phyloP scores from a whole-genome alignment of 1,140 invertebrate species.

The Drosophila sulfurigaster region DNA sequence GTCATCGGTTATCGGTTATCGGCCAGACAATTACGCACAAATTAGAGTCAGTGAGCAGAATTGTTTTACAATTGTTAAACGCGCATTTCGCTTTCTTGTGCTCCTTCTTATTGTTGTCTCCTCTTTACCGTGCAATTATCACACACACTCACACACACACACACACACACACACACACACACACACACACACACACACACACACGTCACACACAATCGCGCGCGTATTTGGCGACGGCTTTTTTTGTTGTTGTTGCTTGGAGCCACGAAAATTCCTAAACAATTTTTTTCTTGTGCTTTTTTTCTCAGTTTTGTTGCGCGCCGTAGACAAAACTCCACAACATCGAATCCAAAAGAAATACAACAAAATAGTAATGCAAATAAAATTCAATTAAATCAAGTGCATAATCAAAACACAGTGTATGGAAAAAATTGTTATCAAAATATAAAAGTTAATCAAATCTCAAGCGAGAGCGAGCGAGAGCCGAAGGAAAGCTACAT shows the following conservation, averaged over 20 bases:
- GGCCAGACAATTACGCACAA: constrained; percentile 24
- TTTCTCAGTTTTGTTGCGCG: constrained; percentile 65
- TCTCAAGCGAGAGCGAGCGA: constrained; percentile 11
- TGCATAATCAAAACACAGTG: constrained; percentile 49
- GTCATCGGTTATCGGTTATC: constrained; percentile 35
- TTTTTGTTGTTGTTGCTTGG: background rate
- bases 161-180: constrained; percentile 8
- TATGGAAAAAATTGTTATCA: constrained; percentile 14
- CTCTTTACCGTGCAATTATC: constrained; percentile 3
- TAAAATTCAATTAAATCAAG: constrained; percentile 14
- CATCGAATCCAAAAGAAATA: constrained; percentile 2
- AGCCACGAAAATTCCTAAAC: constrained; percentile 10
- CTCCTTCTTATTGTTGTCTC: constrained; percentile 9
- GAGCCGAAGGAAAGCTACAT: constrained; percentile 7
- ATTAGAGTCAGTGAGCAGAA: constrained; percentile 34
- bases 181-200: constrained; percentile 7
- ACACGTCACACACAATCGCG: constrained; percentile 1
- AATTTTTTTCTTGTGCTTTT: constrained; percentile 76
- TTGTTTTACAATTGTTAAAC: constrained; percentile 33
- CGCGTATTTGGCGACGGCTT: constrained; percentile 26
- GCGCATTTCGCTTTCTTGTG: constrained; percentile 17
- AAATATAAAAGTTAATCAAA: constrained; percentile 20
- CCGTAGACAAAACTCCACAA: constrained; percentile 42
- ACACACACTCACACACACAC: constrained; percentile 6
- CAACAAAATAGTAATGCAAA: background rate